Conservation (phyloP, 2,888 invertebrate genomes). For the Drosophila kambysellisi region DNA sequence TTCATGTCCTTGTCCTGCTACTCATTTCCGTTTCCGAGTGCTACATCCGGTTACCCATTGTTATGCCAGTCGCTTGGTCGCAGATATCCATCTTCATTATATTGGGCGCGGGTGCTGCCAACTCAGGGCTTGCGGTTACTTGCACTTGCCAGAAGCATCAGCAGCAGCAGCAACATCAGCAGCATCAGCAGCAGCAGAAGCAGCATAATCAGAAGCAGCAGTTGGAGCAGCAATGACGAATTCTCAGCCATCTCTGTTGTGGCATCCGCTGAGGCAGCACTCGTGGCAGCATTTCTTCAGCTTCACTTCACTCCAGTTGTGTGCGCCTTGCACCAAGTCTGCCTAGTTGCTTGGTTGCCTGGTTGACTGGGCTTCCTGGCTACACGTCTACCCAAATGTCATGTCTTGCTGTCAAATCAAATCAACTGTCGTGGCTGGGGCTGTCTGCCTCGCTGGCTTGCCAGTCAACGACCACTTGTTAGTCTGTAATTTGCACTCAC, state of each 20-base stretch:
- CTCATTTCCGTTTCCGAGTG: conserved; percentile 81
- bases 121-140: conserved; percentile 54
- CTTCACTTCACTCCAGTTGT: conserved; percentile 69
- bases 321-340: conserved; percentile 32
- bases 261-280: conserved; percentile 38
- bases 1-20: conserved; percentile 63
- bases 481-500: conserved; percentile 78
- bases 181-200: conserved; percentile 14
- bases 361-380: conserved; percentile 38
- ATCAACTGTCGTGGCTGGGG: conserved; percentile 76
- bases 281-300: conserved; percentile 71
- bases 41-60: conserved; percentile 71
- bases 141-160: conserved; percentile 63
- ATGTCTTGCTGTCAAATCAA: conserved; percentile 79
- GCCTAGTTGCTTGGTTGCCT: conserved; percentile 31
- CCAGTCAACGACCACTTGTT: conserved; percentile 82
- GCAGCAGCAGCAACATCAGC: conserved; percentile 1
- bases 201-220: conserved; percentile 2
- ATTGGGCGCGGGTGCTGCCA: conserved; percentile 20
- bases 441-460: conserved; percentile 77
- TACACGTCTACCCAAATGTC: conserved; percentile 68
- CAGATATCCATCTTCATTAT: conserved; percentile 64
- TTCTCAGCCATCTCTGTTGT: conserved; percentile 19
- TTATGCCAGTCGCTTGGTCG: conserved; percentile 61
- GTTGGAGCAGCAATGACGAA: background rate